A percentile compares a stretch with the other conserved stretches of the same genome.
Evolutionary conservation across 2,888 invertebrate genomes (phyloP).

Genomic region (Drosophila neonasuta): DNA sequence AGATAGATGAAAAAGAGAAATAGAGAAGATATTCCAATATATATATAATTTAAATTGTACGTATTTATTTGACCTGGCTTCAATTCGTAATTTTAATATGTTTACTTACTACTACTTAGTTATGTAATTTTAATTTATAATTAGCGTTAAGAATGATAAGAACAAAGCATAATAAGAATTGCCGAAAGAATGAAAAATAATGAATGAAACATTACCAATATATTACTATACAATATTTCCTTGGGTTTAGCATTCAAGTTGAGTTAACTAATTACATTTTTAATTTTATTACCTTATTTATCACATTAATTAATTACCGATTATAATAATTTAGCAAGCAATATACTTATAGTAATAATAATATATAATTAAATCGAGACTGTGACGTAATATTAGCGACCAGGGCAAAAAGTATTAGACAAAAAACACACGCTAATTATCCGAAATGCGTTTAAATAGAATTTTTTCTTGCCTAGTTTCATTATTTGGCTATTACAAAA

Average conservation of each 20-base stretch:
- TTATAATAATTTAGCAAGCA: constrained; percentile 41
- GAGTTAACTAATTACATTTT: constrained; percentile 16
- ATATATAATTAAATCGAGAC: constrained; percentile 37
- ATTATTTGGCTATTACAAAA: constrained; percentile 35
- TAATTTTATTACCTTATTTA: constrained; percentile 20
- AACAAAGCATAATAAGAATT: constrained; percentile 22
- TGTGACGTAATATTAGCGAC: constrained; percentile 59
- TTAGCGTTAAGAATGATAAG: constrained; percentile 21
- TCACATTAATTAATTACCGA: constrained; percentile 25
- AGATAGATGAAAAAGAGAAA: neutral
- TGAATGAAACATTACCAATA: constrained; percentile 13
- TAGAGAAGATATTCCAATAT: constrained; percentile 11
- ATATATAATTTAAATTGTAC: constrained; percentile 25
- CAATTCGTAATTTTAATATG: constrained; percentile 32
- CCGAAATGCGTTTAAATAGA: constrained; percentile 26
- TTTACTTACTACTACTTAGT: constrained; percentile 38
- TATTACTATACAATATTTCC: constrained; percentile 10
- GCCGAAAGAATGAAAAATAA: constrained; percentile 16
- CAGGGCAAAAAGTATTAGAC: constrained; percentile 69
- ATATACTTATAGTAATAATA: constrained; percentile 21
- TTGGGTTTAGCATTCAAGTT: constrained; percentile 23
- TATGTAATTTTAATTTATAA: constrained; percentile 37
- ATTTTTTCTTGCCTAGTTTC: constrained; percentile 65
- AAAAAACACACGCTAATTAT: constrained; percentile 26
- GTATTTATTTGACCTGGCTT: constrained; percentile 47